Evolutionary conservation across 2,888 invertebrate species (phyloP), one percentile per base, ranked within the genome.

Genomic region (Sericinus montela): DNA sequence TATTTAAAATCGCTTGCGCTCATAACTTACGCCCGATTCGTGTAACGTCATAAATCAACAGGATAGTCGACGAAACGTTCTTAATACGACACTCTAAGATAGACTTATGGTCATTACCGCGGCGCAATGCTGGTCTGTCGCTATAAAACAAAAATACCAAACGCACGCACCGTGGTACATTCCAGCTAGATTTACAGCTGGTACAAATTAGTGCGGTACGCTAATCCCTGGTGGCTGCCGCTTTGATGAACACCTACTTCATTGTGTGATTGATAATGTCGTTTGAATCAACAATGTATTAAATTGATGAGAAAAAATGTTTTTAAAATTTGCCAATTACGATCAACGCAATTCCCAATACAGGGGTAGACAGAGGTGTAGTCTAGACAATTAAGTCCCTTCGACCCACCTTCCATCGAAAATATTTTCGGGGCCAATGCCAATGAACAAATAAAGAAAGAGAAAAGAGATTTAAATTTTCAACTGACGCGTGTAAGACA

Each of bases 51-150:
- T 70, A 63, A 68, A 68, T 67, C 62, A 64, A 54, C 45, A 29
- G 45, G 57, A 55, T 46, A 52, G 53, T 46, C 62, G 59, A 60
- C 64, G 63, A 62, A 64, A 60, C 56, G 59, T 47, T 48, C 57
- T 58, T 70, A 67, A 69, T 66, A 63, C 62, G 60, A 55, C 57
- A 48, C 52, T 47, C 52, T 44, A 45, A 51, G 58, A 64, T 58
- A 56, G 61, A 60, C 50, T 61, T 59, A 63, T 60, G 54, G 56
- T 59, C 56, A 54, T 56, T 58, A 49, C 48, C 35, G 28, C 48
- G 37, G 42, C 38, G 36, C 40, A 32, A 40, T 42, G 23, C 10
- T 30, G 23, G 13, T 10, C 29, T n/a, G 10, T 29, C 34, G 39
- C 35, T 15, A 34, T 29, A 19, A 37, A 45, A 49, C 45, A 38